Evolutionary conservation across 2,888 invertebrate species (phyloP), one percentile per base, ranked within the genome.

Genomic region (Sclerodermus sp.): DNA sequence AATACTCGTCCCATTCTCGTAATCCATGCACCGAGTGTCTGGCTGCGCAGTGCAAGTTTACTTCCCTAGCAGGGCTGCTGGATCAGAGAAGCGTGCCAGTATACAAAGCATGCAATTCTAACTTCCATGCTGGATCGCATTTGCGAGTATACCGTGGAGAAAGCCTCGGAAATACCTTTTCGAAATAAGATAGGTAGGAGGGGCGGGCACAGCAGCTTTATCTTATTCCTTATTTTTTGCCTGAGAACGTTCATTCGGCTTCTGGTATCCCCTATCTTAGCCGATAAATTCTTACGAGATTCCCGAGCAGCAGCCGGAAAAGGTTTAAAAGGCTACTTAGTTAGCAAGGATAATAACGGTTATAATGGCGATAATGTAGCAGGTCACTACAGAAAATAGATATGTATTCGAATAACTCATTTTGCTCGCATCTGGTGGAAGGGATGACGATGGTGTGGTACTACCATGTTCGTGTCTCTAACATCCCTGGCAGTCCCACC

Each of bases 281-380:
- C 47, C 57, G 55, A 66, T 66, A 66, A 67, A 67, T 67, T 67
- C 66, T 53, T 47, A 14, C 54, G 36, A 53, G 53, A 65, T 65
- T 58, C 58, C 32, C 41, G 49, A 39, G 52, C 48, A 57, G 52
- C 59, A 44, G 14, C 39, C n/a, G 31, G 23, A 42, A 37, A 42
- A 18, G 45, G 43, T 39, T 43, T 42, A 36, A 40, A 50, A 51
- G 49, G 52, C 54, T 53, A 55, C 8, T 8, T 23, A 23, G 53
- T 57, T 53, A 53, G 53, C 32, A 51, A 51, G 49, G 53, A 62
- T 61, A 61, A 61, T 64, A 64, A 66, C 56, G 63, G 62, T 64
- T 59, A 66, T 66, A 66, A 66, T 61, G 60, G 55, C 51, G 47
- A 57, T 59, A 60, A 58, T 49, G 51, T 48, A 37, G 17, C 23